Evolutionary conservation across 2,797 vertebrate genomes (phyloP), one percentile per base, ranked within the genome.

Genomic region (Fundulus diaphanus): DNA sequence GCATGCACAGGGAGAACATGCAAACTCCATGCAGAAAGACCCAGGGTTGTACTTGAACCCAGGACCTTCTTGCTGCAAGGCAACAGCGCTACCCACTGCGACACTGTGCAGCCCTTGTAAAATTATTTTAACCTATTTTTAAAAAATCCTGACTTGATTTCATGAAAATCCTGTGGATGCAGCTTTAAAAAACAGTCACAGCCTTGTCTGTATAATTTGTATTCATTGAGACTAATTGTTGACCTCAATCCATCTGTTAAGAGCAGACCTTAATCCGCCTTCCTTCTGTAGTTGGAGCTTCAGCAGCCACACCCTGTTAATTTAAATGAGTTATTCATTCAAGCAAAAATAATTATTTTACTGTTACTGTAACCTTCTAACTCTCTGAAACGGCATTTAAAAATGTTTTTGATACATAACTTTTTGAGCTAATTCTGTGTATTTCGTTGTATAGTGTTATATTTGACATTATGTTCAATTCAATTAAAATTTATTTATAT

Each of bases 241-340:
- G 68, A 70, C 68, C 75, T 77, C 57, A 70, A 63, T 59, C 66
- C 75, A 70, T 59, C 75, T 42, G 56, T 59, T 52, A 37, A 40
- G 57, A 49, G 24, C 68, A 70, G 46, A 65, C 68, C 75, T 71
- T 77, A 77, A 77, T 77, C 75, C 61, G 57, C 24, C 18, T 54
- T 42, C 59, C 40, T 27, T 44, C 68, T 77, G 75, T 49, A 54
- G 74, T 31, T 0, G 27, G 33, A 63, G 56, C 20, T 68, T 70
- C 46, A 70, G 68, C 56, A 31, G 35, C 48, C 13, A 5, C 56
- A 9, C 46, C 48, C 22, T 35, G n/a, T 40, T 69, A 70, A 20
- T 22, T 77, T n/a, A 40, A 16, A 44, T 61, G 46, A 37, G 20
- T 11, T n/a, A 16, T 33, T 29, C 29, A 5, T 42, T 29, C 3